Percentiles rank a stretch among this genome's conserved stretches.
Evolutionary conservation across 2,797 vertebrate species (phyloP).

Genomic region (Lepilemur ruficaudatus): DNA sequence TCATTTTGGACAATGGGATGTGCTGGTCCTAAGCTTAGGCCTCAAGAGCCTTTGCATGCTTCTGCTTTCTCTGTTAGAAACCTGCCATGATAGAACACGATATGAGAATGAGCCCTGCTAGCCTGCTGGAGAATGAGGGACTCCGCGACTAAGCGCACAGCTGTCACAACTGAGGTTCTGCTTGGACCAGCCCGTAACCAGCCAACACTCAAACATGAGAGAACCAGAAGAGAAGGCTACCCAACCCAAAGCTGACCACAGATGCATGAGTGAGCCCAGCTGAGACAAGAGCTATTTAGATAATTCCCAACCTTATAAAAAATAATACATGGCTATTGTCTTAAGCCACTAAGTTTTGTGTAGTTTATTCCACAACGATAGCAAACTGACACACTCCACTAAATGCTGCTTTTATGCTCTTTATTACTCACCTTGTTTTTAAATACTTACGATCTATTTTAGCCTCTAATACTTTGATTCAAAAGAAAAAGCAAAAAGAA

Average conservation of each 20-base stretch:
- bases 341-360: background rate
- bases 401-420: background rate
- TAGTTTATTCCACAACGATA: background rate
- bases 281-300: background rate
- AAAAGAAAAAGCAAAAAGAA: conserved; percentile 19
- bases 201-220: background rate
- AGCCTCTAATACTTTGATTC: background rate
- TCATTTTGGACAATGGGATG: background rate
- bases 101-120: background rate
- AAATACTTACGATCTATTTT: background rate
- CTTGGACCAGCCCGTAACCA: background rate
- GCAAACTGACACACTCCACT: background rate
- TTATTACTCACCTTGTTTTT: background rate
- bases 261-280: background rate
- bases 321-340: background rate
- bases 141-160: background rate
- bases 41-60: background rate
- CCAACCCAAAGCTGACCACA: background rate
- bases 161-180: background rate
- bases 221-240: background rate
- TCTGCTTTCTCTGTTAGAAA: background rate
- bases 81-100: background rate
- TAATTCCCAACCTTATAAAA: background rate
- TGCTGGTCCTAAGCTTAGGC: background rate
- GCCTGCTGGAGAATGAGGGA: background rate